Percentiles rank a stretch among this genome's conserved stretches.
Evolutionary conservation across 2,113 vertebrate species (phyloP).

Genomic region (Excalfactoria chinensis): DNA sequence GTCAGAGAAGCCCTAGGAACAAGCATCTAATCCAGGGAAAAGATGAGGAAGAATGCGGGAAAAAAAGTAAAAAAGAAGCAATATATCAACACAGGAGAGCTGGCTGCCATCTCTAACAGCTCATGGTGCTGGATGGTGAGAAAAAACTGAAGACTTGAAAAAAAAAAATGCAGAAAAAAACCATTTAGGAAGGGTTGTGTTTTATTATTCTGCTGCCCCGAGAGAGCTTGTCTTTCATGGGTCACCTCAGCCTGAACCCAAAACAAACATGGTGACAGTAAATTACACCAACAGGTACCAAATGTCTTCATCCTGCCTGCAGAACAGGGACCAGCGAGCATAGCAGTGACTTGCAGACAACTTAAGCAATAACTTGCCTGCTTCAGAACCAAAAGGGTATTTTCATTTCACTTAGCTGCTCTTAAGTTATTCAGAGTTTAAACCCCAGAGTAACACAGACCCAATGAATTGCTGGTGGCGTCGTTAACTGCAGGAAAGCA

Average conservation of each 20-base stretch:
- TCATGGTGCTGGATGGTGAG: not conserved
- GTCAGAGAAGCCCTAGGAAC: not conserved
- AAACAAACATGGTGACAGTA: slow-evolving; percentile 65
- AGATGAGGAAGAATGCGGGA: not conserved
- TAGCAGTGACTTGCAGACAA: not conserved
- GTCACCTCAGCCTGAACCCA: slow-evolving; percentile 66
- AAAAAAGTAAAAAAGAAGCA: not conserved
- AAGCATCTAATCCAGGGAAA: not conserved
- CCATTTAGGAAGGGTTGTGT: slow-evolving; percentile 25
- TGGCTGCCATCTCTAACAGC: not conserved
- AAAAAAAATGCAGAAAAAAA: not conserved
- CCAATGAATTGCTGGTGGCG: too few relatives aligned
- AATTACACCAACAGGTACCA: slow-evolving; percentile 67
- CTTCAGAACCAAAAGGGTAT: not conserved
- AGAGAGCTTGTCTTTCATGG: slow-evolving; percentile 61
- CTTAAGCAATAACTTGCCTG: not conserved
- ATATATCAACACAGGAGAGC: not conserved
- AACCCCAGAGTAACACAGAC: not conserved
- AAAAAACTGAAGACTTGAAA: slow-evolving; percentile 2
- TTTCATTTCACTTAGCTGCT: not conserved
- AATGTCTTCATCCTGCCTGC: slow-evolving; percentile 52
- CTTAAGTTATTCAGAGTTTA: not conserved
- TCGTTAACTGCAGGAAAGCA: not conserved
- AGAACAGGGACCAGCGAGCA: not conserved
- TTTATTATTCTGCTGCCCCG: slow-evolving; percentile 61